Base-by-base conservation (phyloP, 2,797 vertebrate species). In the Melanotaenia maccullochi region DNA sequence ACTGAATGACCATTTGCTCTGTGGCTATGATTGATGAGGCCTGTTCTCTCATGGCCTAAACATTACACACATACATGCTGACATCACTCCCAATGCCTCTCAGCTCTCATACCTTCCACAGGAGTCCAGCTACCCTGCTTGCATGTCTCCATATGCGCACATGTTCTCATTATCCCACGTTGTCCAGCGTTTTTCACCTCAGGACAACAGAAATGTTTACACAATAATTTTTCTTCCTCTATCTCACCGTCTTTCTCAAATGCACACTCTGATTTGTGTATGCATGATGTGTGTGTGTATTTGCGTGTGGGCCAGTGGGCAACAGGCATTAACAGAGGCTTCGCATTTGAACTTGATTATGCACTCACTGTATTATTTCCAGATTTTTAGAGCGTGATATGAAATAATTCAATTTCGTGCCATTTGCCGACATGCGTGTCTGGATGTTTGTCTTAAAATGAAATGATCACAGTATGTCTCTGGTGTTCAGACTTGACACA, bases 351-450 rank as follows among this genome's bases (percentile, higher is more conserved):
- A 90, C 82, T 82, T 79, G 76, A 92, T 92, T 92, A 89, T 32
- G 3, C 81, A 81, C 65, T 80, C 30, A 5, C 76, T 44, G 68
- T 91, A 91, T 93, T 93, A 89, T 88, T 93, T 93, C 94, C 94
- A 95, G 92, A 94, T 89, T 93, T 82, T 65, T 74, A 38, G 85
- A 89, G 89, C 86, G 87, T 92, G 90, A 92, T 93, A 89, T 89
- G 83, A 89, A 93, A 87, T 85, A 60, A 89, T 89, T 90, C 75
- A 47, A 87, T 51, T 84, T 87, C 78, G 83, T 80, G 83, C 87
- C 77, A 86, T 86, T 91, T 90, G 86, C 83, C 71, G 82, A 82
- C 79, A 77, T 89, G 86, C 82, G 82, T 92, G 87, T 90, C 85
- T 91, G 76, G 61, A 84, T 92, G 87, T 90, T 89, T 88, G 82